Evolutionary conservation across 2,888 invertebrate species (phyloP).

Genomic region (Caenorhabditis angaria): DNA sequence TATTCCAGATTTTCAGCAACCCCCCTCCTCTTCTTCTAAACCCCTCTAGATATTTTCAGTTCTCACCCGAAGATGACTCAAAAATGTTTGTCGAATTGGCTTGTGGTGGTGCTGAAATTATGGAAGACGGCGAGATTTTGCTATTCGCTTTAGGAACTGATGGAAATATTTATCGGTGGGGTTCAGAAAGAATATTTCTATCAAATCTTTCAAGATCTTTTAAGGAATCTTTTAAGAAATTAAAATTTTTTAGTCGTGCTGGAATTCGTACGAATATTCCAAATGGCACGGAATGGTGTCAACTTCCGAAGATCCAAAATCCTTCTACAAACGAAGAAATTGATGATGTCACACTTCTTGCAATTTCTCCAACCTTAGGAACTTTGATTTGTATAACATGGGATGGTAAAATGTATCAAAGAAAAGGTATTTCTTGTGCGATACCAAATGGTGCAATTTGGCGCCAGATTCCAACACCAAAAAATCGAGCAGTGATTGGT

Average conservation of each 20-base stretch:
- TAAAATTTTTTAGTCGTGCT: not conserved
- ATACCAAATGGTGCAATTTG: slow-evolving; percentile 25
- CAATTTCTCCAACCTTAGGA: slow-evolving; percentile 27
- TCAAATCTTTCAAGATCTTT: slow-evolving; percentile 7
- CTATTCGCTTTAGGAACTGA: slow-evolving; percentile 44
- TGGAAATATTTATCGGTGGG: slow-evolving; percentile 34
- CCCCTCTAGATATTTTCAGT: not conserved
- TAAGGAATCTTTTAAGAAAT: not conserved
- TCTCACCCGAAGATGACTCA: slow-evolving; percentile 10
- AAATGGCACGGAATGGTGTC: slow-evolving; percentile 18
- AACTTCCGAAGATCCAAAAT: slow-evolving; percentile 23
- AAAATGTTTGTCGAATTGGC: slow-evolving; percentile 36
- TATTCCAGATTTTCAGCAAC: not conserved
- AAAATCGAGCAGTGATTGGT: slow-evolving; percentile 27
- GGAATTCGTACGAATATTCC: slow-evolving; percentile 24
- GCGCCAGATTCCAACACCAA: slow-evolving; percentile 33
- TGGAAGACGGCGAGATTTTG: slow-evolving; percentile 28
- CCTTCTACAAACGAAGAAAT: slow-evolving; percentile 17
- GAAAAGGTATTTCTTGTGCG: slow-evolving; percentile 26
- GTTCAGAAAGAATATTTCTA: slow-evolving; percentile 7
- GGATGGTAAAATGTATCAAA: slow-evolving; percentile 46
- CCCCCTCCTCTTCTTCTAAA: not conserved
- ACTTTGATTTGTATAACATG: slow-evolving; percentile 46
- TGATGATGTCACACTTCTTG: slow-evolving; percentile 44
- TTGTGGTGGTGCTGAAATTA: slow-evolving; percentile 30